Evolutionary conservation across 2,113 vertebrate genomes (phyloP).

Genomic region (Gymnorhina tibicen): DNA sequence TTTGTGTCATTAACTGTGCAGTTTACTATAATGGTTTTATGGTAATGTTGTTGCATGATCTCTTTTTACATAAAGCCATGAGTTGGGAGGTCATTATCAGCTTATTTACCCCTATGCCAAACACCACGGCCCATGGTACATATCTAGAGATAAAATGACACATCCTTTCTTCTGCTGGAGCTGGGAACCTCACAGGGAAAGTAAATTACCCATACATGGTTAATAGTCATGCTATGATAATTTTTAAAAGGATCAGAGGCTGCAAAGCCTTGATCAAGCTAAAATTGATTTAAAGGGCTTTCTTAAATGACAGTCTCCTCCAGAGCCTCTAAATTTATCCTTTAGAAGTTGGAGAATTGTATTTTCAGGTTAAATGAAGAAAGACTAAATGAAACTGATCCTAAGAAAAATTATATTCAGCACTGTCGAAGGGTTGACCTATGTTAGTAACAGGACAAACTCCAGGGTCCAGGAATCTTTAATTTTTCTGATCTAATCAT

Average conservation of each 20-base stretch:
- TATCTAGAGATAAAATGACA: background rate
- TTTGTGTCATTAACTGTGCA: background rate
- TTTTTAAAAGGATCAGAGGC: background rate
- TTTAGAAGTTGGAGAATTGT: background rate
- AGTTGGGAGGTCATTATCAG: background rate
- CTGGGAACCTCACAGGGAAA: background rate
- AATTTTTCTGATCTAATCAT: background rate
- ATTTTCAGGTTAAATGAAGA: background rate
- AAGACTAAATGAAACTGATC: background rate
- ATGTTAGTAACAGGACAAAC: background rate
- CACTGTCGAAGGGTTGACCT: background rate
- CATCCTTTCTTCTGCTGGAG: background rate
- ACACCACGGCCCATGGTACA: rapidly evolving
- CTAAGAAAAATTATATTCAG: background rate
- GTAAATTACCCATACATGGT: background rate
- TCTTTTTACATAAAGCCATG: background rate
- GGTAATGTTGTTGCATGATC: background rate
- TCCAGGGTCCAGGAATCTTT: background rate
- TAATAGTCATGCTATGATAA: background rate
- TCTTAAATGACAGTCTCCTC: background rate
- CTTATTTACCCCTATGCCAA: background rate
- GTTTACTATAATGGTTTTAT: background rate
- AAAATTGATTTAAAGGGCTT: background rate
- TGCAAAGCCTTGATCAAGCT: background rate
- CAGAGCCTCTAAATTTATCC: background rate